These are phyloP conservation scores for Macrosteles quadrilineatus DNA, from an alignment of 1,140 invertebrate genomes.

Conservation along the genomic window DNA sequence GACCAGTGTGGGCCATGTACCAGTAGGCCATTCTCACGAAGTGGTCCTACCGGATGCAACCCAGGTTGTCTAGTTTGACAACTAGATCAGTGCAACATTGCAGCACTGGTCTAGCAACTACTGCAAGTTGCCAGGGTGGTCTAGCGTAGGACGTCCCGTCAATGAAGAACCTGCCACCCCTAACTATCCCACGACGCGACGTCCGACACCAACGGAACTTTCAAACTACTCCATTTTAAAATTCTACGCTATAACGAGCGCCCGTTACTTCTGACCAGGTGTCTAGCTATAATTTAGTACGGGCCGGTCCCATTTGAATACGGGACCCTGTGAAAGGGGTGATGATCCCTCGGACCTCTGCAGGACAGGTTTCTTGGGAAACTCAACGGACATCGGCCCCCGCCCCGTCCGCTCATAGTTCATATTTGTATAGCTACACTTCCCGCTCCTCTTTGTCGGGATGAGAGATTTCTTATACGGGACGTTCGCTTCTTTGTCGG, in stretches of 20 bases:
- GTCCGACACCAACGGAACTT: conserved; percentile 15
- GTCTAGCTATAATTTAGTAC: conserved; percentile 23
- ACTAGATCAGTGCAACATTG: no score
- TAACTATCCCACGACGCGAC: no score
- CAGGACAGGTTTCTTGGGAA: conserved; percentile 13
- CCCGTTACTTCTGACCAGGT: conserved; percentile 14
- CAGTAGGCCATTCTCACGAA: no score
- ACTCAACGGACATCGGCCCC: not conserved
- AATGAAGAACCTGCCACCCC: no score
- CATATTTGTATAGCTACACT: not conserved
- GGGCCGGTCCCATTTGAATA: conserved; percentile 15
- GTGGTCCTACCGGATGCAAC: no score
- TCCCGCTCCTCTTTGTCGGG: not conserved
- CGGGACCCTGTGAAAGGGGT: not conserved
- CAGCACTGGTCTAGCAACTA: no score
- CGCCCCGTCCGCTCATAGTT: not conserved
- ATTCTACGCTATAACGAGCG: conserved; percentile 23
- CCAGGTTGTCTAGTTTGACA: no score
- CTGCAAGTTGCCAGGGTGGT: no score
- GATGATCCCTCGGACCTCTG: not conserved
- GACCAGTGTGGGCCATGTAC: no score
- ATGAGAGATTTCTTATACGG: no score
- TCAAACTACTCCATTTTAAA: conserved; percentile 20
- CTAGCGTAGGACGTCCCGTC: no score
- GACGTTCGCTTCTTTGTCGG: no score